Conservation (phyloP, 2,797 vertebrate genomes). For the Ctenosaura bakeri region DNA sequence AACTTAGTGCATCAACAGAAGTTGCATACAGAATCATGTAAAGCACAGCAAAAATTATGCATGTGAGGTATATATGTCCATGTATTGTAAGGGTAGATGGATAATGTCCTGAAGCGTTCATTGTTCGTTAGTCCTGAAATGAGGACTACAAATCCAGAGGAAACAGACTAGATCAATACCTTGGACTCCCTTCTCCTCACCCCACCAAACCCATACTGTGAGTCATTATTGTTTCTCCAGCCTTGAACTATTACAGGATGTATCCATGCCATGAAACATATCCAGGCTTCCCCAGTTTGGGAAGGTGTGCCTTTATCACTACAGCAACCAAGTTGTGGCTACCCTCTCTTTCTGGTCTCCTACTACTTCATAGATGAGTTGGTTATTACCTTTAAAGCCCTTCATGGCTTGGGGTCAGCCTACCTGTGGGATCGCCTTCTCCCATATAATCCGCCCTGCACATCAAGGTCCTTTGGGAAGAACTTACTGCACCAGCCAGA, state of each 20-base stretch:
- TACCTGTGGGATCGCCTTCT: too few species aligned
- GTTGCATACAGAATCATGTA: background rate
- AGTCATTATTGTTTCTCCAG: background rate
- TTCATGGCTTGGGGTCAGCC: too few species aligned
- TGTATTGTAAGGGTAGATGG: background rate
- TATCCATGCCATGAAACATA: background rate
- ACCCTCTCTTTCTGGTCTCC: background rate
- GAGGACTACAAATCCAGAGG: background rate
- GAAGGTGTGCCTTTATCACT: background rate
- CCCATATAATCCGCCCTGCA: too few species aligned
- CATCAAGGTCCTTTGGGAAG: too few species aligned
- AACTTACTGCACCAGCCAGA: too few species aligned
- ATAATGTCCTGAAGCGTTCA: background rate
- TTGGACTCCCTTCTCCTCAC: background rate
- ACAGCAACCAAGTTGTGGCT: background rate
- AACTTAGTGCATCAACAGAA: slow-evolving; percentile 39
- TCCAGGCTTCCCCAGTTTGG: background rate
- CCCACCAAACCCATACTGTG: background rate
- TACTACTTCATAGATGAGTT: too few species aligned
- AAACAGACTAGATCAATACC: too few species aligned
- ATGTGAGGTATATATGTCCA: background rate
- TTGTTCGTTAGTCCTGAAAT: background rate
- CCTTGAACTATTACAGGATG: background rate
- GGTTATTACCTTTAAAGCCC: too few species aligned
- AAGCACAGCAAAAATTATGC: background rate